A percentile compares a stretch with the other conserved stretches of the same genome.
These are phyloP conservation scores for Pharmacophagus antenor DNA, from an alignment of 2,888 invertebrate species.

Conservation along the genomic window DNA sequence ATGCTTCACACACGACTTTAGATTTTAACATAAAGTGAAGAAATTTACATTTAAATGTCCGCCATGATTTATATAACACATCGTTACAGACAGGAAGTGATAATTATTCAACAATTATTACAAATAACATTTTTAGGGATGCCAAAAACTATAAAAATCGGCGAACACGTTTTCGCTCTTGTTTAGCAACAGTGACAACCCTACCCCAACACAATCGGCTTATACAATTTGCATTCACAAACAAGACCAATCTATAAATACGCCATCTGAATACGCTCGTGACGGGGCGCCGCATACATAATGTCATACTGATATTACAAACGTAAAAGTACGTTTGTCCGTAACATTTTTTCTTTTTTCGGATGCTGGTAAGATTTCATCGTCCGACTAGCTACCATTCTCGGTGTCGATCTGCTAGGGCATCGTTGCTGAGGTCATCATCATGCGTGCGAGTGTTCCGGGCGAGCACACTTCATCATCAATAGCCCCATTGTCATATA, in stretches of 20 bases:
- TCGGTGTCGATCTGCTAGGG: background rate
- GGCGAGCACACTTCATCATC: too few relatives aligned
- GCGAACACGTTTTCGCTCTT: background rate
- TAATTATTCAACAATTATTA: too few relatives aligned
- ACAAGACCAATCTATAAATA: slow-evolving; percentile 27
- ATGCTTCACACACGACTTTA: too few relatives aligned
- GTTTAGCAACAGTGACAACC: background rate
- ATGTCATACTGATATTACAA: background rate
- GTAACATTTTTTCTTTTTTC: background rate
- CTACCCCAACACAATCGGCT: slow-evolving; percentile 1
- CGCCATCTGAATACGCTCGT: slow-evolving; percentile 11
- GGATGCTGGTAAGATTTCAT: too few relatives aligned
- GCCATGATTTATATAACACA: too few relatives aligned
- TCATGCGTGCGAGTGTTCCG: too few relatives aligned
- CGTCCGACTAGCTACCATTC: background rate
- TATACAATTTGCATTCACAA: slow-evolving; percentile 33
- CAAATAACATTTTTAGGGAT: too few relatives aligned
- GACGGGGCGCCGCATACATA: slow-evolving; percentile 20
- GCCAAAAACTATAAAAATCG: too few relatives aligned
- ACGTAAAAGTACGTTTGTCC: background rate
- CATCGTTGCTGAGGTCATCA: too few relatives aligned
- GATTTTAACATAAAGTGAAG: too few relatives aligned
- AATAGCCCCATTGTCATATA: too few relatives aligned
- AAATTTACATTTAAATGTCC: too few relatives aligned
- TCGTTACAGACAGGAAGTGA: background rate